Evolutionary conservation across 2,888 invertebrate genomes (phyloP).

Genomic region (Troilus luridus): DNA sequence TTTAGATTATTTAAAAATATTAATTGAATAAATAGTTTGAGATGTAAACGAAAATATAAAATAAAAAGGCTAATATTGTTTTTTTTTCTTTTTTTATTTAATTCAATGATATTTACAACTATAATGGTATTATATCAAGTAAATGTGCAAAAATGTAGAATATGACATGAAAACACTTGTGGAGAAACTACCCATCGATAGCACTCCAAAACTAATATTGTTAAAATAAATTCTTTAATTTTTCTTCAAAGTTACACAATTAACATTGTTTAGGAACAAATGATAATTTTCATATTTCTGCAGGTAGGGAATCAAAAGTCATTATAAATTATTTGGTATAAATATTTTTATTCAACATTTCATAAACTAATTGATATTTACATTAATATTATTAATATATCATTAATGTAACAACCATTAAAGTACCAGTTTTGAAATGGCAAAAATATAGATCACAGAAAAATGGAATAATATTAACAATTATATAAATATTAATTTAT

Average conservation of each 20-base stretch:
- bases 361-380: not conserved
- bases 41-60: too few relatives aligned
- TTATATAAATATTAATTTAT: not conserved
- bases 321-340: not conserved
- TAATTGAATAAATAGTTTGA: too few relatives aligned
- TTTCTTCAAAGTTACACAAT: not conserved
- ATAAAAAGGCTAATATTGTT: too few relatives aligned
- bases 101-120: too few relatives aligned
- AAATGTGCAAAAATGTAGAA: too few relatives aligned
- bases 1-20: too few relatives aligned
- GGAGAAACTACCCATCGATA: too few relatives aligned
- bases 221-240: too few relatives aligned
- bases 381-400: constrained; percentile 14
- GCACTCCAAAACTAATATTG: too few relatives aligned
- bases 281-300: not conserved
- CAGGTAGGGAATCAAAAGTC: not conserved
- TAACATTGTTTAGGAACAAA: not conserved
- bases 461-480: not conserved
- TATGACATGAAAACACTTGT: too few relatives aligned
- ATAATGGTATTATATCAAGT: too few relatives aligned
- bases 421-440: not conserved
- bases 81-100: too few relatives aligned
- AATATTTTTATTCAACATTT: constrained; percentile 28
- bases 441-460: not conserved
- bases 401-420: not conserved